These are phyloP conservation scores for Manis pentadactyla DNA, from an alignment of 2,797 vertebrate species.

Conservation along the genomic window DNA sequence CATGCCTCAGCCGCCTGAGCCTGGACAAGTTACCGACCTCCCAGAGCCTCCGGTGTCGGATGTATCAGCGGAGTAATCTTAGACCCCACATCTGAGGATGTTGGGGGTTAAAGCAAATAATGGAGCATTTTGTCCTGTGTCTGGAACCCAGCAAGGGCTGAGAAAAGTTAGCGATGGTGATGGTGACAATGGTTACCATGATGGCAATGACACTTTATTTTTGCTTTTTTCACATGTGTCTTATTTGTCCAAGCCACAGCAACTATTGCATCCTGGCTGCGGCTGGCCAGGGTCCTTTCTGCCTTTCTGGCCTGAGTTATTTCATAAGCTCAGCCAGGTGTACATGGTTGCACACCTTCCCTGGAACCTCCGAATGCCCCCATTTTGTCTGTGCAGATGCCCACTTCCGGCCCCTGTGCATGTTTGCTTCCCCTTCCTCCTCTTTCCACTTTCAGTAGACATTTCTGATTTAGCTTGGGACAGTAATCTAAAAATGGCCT, in stretches of 20 bases:
- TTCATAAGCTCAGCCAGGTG: not conserved
- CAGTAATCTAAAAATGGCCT: slow-evolving; percentile 15
- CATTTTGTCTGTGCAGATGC: slow-evolving; percentile 73
- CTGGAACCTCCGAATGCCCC: slow-evolving; percentile 62
- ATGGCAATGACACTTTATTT: not conserved
- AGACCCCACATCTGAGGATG: not conserved
- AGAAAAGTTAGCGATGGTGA: not conserved
- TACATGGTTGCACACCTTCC: slow-evolving; percentile 49
- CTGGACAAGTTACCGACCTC: not conserved
- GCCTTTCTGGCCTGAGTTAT: not conserved
- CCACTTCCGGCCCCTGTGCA: not conserved
- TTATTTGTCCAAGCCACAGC: not conserved
- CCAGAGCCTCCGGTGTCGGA: not conserved
- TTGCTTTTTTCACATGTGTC: not conserved
- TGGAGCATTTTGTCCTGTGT: not conserved
- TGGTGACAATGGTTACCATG: not conserved
- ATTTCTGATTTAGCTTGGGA: slow-evolving; percentile 77
- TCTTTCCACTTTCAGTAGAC: slow-evolving; percentile 23
- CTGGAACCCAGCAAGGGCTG: not conserved
- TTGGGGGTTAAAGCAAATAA: not conserved
- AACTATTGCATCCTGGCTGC: not conserved
- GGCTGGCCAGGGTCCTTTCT: not conserved
- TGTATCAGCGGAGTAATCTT: not conserved
- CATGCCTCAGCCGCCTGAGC: not conserved
- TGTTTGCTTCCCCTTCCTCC: not conserved